A percentile compares a stretch with the other conserved stretches of the same genome.
Conservation (phyloP, 2,797 vertebrate species). For the Pangasius mekongensis region DNA sequence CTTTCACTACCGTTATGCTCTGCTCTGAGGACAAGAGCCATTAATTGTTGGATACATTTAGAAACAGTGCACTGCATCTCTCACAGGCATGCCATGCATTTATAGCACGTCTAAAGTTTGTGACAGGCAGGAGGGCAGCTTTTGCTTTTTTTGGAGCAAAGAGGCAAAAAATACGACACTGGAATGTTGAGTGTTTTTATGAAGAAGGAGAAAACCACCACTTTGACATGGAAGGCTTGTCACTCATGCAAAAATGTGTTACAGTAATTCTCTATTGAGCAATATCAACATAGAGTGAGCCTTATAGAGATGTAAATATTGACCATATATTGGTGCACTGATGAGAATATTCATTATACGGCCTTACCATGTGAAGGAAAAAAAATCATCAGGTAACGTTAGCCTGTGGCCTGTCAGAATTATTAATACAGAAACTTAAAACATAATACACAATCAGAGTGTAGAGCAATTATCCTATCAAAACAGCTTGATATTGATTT, state of each 20-base stretch:
- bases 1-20: conserved; percentile 37
- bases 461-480: background rate
- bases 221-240: conserved; percentile 5
- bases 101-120: background rate
- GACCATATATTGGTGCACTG: background rate
- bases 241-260: background rate
- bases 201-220: conserved; percentile 16
- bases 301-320: background rate
- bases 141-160: conserved; percentile 12
- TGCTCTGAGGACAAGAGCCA: conserved; percentile 46
- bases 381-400: background rate
- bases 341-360: background rate
- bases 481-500: background rate
- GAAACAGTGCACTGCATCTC: conserved; percentile 22
- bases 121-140: background rate
- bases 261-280: background rate
- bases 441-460: background rate
- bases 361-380: background rate
- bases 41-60: conserved; percentile 43
- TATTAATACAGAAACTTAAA: background rate
- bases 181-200: conserved; percentile 28
- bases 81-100: background rate
- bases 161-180: background rate
- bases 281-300: background rate
- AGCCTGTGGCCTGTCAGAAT: too few relatives aligned